Conservation (phyloP, 2,888 invertebrate species). For the Amorpha juglandis region DNA sequence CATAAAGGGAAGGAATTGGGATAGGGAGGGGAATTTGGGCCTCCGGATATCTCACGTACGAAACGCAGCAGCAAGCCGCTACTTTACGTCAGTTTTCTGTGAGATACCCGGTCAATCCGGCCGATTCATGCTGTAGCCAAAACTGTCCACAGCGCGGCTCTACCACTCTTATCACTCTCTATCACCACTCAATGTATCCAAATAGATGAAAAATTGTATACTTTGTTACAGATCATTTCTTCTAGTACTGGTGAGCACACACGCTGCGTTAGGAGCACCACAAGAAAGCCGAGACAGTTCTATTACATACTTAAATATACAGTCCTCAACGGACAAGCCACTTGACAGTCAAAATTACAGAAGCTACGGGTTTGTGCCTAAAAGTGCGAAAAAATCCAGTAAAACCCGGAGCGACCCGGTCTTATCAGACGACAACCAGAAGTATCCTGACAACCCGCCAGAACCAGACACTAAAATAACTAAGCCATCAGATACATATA, state of each 20-base stretch:
- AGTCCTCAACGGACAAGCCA: constrained; percentile 44
- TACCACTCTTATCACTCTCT: no score
- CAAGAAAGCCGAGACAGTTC: constrained; percentile 55
- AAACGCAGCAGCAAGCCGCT: no score
- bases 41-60: no score
- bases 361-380: constrained; percentile 13
- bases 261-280: constrained; percentile 55
- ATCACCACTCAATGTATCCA: no score
- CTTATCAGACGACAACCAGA: constrained; percentile 19
- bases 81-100: no score
- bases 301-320: constrained; percentile 64
- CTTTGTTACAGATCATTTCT: constrained; percentile 58
- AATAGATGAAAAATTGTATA: background rate
- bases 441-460: constrained; percentile 53
- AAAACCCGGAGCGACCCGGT: background rate
- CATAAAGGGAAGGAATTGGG: no score
- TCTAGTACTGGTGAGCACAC: constrained; percentile 49
- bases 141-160: no score
- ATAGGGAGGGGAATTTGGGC: no score
- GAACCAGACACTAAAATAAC: constrained; percentile 46
- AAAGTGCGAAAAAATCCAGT: constrained; percentile 2
- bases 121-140: no score
- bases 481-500: background rate
- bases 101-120: no score
- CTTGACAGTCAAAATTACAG: constrained; percentile 27